These are phyloP conservation scores for Nymphalis c-album DNA, from an alignment of 2,888 invertebrate species.

Conservation along the genomic window DNA sequence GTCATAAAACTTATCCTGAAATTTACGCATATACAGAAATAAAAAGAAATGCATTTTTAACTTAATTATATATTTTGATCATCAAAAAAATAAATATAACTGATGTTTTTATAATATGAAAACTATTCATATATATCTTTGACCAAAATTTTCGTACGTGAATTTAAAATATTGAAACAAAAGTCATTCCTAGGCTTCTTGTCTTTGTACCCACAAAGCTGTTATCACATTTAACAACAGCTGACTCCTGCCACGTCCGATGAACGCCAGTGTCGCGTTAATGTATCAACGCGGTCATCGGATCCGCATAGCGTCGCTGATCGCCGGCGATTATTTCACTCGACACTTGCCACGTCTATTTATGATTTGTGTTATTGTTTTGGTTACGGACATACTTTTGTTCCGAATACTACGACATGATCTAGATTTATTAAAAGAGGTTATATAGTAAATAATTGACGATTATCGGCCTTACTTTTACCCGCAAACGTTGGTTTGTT, in stretches of 20 bases:
- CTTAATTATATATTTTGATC: too few relatives aligned
- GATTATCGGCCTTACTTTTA: too few relatives aligned
- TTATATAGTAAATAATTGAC: too few relatives aligned
- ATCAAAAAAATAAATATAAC: too few relatives aligned
- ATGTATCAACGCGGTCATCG: constrained; percentile 20
- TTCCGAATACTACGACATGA: neutral
- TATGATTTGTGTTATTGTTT: constrained; percentile 1
- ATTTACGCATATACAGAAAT: too few relatives aligned
- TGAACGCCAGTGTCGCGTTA: constrained; percentile 11
- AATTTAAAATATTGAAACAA: too few relatives aligned
- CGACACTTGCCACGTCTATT: constrained; percentile 3
- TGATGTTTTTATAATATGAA: too few relatives aligned
- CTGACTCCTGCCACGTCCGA: neutral
- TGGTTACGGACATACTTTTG: neutral
- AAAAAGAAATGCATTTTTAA: too few relatives aligned
- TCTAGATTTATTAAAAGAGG: neutral
- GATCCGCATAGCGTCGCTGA: constrained; percentile 15
- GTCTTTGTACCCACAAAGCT: constrained; percentile 6
- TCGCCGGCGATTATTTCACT: constrained; percentile 13
- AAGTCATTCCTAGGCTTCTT: neutral
- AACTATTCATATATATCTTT: too few relatives aligned
- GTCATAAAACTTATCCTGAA: too few relatives aligned
- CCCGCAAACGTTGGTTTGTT: too few relatives aligned
- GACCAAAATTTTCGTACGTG: too few relatives aligned
- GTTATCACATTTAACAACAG: constrained; percentile 11